phyloP scores from a whole-genome alignment of 2,888 invertebrate species.

The Pogonocherus hispidulus region DNA sequence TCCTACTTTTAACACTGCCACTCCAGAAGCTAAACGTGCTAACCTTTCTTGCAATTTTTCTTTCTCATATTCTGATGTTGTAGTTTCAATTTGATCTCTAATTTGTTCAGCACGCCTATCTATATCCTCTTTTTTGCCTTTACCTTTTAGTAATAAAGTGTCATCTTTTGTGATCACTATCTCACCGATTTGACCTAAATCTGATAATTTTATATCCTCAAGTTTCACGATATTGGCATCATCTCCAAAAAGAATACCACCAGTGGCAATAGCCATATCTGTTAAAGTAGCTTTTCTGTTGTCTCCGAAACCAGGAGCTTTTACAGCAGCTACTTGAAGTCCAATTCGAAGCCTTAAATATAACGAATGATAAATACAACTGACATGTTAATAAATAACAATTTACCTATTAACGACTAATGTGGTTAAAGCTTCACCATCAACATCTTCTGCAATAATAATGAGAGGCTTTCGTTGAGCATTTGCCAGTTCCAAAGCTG shows the following conservation, averaged over 20 bases:
- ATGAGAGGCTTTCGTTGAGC: slow-evolving; percentile 93
- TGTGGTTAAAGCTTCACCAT: slow-evolving; percentile 70
- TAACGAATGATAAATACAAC: neutral
- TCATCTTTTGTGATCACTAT: slow-evolving; percentile 70
- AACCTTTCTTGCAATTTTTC: slow-evolving; percentile 70
- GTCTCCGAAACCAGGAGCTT: slow-evolving; percentile 71
- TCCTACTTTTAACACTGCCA: slow-evolving; percentile 70
- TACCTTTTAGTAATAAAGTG: slow-evolving; percentile 67
- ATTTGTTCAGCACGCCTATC: slow-evolving; percentile 67
- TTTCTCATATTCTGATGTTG: slow-evolving; percentile 70
- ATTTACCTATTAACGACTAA: slow-evolving; percentile 71
- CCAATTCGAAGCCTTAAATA: slow-evolving; percentile 66
- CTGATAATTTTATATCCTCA: slow-evolving; percentile 66
- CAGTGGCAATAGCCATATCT: slow-evolving; percentile 70
- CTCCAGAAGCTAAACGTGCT: slow-evolving; percentile 69
- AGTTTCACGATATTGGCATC: slow-evolving; percentile 69
- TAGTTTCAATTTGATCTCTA: slow-evolving; percentile 67
- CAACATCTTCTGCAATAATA: slow-evolving; percentile 75
- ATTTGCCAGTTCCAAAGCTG: slow-evolving; percentile 96
- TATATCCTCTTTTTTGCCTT: slow-evolving; percentile 67
- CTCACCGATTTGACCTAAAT: slow-evolving; percentile 69
- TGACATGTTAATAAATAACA: slow-evolving; percentile 34
- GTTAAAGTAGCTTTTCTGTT: slow-evolving; percentile 68
- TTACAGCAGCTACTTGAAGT: slow-evolving; percentile 70
- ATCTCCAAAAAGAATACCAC: slow-evolving; percentile 68